Percentiles rank a stretch among this genome's conserved stretches.
These are phyloP conservation scores for Rhinolophus sinicus DNA, from an alignment of 2,113 vertebrate genomes.

Conservation along the genomic window DNA sequence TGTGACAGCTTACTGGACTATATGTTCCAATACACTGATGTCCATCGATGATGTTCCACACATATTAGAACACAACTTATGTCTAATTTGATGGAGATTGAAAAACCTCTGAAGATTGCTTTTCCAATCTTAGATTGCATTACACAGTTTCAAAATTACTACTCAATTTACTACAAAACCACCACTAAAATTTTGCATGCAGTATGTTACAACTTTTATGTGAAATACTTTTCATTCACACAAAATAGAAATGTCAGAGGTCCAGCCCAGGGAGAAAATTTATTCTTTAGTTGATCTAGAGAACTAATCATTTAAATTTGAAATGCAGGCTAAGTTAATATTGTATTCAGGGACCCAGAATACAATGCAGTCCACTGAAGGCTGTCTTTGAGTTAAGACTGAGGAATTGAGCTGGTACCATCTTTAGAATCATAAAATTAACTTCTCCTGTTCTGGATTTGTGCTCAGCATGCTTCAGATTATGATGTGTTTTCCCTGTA, in stretches of 20 bases:
- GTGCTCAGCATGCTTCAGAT: background rate
- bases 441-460: background rate
- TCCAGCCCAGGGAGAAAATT: background rate
- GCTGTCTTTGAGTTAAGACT: background rate
- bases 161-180: background rate
- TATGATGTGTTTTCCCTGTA: background rate
- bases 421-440: background rate
- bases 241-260: background rate
- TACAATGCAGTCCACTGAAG: too few species aligned
- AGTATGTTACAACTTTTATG: background rate
- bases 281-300: background rate
- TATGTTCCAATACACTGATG: background rate
- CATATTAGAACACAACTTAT: background rate
- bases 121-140: background rate
- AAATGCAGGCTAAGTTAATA: background rate
- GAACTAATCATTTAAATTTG: background rate
- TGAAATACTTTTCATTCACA: slow-evolving; percentile 7
- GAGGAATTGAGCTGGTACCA: background rate
- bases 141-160: background rate
- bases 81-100: background rate
- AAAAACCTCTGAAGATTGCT: background rate
- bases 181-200: background rate
- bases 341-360: background rate
- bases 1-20: background rate
- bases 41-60: background rate